Percentiles rank a stretch among this genome's conserved stretches.
Conservation (phyloP, 2,113 vertebrate species). For the Hippocampus abdominalis region DNA sequence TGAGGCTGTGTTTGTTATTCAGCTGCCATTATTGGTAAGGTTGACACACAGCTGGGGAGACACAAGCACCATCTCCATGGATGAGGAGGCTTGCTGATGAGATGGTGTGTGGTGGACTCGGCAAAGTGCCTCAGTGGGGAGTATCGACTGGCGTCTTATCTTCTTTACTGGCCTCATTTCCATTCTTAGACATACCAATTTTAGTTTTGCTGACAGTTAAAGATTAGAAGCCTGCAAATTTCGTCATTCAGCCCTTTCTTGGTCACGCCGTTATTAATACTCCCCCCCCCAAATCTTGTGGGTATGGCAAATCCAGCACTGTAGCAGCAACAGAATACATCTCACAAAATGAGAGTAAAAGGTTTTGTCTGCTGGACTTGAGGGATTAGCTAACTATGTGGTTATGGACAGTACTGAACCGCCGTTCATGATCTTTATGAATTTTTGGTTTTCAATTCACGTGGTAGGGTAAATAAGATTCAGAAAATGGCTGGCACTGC, state of each 20-base stretch:
- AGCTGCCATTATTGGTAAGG: constrained; percentile 49
- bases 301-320: not conserved
- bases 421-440: not conserved
- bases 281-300: not conserved
- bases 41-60: constrained; percentile 57
- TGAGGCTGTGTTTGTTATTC: constrained; percentile 55
- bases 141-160: constrained; percentile 11
- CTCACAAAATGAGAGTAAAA: not conserved
- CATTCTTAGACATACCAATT: constrained; percentile 31
- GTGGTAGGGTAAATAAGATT: no score
- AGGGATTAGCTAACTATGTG: not conserved
- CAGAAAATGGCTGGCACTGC: no score
- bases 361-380: not conserved
- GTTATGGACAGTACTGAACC: not conserved
- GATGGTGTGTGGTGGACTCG: not conserved
- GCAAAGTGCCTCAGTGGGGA: constrained; percentile 6
- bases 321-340: not conserved
- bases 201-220: constrained; percentile 39
- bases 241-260: not conserved
- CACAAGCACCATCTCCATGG: constrained; percentile 28
- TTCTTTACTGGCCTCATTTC: constrained; percentile 33
- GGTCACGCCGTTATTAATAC: constrained; percentile 26
- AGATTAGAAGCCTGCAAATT: constrained; percentile 15
- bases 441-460: no score
- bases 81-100: constrained; percentile 27